A percentile compares a stretch with the other conserved stretches of the same genome.
phyloP scores from a whole-genome alignment of 1,140 invertebrate genomes.

The Cyphomyrmex costatus region DNA sequence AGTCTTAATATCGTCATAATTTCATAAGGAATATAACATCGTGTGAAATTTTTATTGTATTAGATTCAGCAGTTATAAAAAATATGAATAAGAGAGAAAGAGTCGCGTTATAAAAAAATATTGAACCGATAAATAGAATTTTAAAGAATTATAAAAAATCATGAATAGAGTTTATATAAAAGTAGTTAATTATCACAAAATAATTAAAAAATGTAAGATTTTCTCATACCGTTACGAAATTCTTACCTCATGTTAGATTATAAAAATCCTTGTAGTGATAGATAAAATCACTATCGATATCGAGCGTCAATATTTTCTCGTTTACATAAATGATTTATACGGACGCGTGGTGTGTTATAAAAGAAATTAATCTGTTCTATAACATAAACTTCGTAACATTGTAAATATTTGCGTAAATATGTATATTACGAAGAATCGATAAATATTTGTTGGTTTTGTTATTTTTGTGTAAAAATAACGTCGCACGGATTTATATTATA shows the following conservation, averaged over 20 bases:
- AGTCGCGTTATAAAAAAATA: no score
- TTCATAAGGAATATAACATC: background rate
- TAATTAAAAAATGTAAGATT: constrained; percentile 4
- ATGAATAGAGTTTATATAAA: background rate
- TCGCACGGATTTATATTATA: background rate
- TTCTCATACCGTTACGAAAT: background rate
- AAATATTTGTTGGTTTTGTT: background rate
- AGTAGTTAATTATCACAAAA: background rate
- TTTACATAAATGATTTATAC: background rate
- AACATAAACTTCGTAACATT: background rate
- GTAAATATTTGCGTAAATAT: background rate
- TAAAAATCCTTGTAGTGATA: background rate
- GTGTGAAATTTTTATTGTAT: constrained; percentile 21
- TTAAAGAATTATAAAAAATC: background rate
- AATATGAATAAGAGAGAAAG: no score
- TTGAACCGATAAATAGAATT: background rate
- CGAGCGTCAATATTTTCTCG: background rate
- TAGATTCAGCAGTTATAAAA: background rate
- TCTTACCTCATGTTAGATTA: background rate
- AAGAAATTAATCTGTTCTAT: background rate
- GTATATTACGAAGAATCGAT: background rate
- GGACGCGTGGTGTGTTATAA: background rate
- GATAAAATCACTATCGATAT: constrained; percentile 4
- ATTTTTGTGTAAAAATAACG: background rate
- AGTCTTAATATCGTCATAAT: background rate